These are phyloP conservation scores for Eublepharis macularius DNA, from an alignment of 2,113 vertebrate species.

Conservation along the genomic window DNA sequence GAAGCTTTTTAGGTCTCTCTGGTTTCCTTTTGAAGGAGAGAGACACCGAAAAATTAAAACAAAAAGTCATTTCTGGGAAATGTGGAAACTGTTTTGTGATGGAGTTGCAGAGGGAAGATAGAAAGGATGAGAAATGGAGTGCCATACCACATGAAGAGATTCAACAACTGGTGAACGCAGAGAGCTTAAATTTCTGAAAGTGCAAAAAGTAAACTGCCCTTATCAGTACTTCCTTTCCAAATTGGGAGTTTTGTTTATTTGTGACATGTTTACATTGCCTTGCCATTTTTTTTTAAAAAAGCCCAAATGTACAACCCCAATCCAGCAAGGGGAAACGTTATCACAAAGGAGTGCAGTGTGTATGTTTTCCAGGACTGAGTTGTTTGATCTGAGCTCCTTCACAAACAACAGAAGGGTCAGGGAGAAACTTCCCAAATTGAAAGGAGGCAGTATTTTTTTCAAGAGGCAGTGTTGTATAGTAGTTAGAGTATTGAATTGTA, in stretches of 20 bases:
- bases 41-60: not conserved
- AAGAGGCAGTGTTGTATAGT: too few relatives aligned
- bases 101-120: too few relatives aligned
- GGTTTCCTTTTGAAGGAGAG: not conserved
- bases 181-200: not conserved
- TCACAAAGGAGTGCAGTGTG: too few relatives aligned
- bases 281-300: not conserved
- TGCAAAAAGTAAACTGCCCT: not conserved
- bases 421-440: too few relatives aligned
- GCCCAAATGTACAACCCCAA: not conserved
- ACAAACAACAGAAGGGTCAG: too few relatives aligned
- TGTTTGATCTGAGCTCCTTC: too few relatives aligned
- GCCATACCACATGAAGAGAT: not conserved
- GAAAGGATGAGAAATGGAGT: not conserved
- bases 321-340: not conserved
- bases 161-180: not conserved
- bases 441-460: not conserved
- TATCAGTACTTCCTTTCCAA: not conserved
- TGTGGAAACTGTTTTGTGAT: too few relatives aligned
- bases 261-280: not conserved
- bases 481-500: too few relatives aligned
- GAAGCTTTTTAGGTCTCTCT: not conserved
- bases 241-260: not conserved
- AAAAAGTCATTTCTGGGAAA: not conserved
- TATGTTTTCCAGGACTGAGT: not conserved